phyloP scores from a whole-genome alignment of 2,113 vertebrate genomes.

The Colaptes auratus region DNA sequence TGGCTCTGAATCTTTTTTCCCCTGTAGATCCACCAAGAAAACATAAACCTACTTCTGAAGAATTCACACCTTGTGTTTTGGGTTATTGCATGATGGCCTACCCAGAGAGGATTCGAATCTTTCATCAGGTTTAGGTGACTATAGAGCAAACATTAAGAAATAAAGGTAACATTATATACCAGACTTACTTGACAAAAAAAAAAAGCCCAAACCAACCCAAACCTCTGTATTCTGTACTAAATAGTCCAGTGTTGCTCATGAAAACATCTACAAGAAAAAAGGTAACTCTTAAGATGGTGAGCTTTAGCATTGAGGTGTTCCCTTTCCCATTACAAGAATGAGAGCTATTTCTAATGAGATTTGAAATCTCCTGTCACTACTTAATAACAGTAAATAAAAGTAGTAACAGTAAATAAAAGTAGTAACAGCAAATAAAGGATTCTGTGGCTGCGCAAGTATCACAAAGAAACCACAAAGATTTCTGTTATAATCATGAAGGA shows the following conservation, averaged over 20 bases:
- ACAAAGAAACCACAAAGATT: neutral
- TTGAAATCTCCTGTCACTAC: slow-evolving; percentile 20
- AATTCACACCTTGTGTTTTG: neutral
- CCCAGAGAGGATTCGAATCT: neutral
- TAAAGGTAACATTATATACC: neutral
- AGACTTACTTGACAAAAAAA: neutral
- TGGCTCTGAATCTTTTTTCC: neutral
- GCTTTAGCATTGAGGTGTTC: neutral
- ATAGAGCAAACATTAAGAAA: neutral
- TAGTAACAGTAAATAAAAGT: slow-evolving; percentile 48
- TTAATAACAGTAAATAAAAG: slow-evolving; percentile 55
- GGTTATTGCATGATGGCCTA: neutral
- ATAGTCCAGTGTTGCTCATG: neutral
- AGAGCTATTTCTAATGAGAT: slow-evolving; percentile 15
- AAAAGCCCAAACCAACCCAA: neutral
- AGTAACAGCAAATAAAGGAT: slow-evolving; percentile 49
- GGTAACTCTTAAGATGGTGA: neutral
- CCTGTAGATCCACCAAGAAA: neutral
- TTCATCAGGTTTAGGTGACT: neutral
- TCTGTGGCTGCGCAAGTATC: neutral
- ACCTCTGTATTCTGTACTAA: neutral
- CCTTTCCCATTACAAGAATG: neutral
- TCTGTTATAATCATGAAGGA: neutral
- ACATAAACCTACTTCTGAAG: neutral
- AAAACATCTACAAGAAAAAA: neutral